Evolutionary conservation across 1,140 invertebrate genomes (phyloP), one percentile per base, ranked within the genome.

Genomic region (Lepeophtheirus salmonis): DNA sequence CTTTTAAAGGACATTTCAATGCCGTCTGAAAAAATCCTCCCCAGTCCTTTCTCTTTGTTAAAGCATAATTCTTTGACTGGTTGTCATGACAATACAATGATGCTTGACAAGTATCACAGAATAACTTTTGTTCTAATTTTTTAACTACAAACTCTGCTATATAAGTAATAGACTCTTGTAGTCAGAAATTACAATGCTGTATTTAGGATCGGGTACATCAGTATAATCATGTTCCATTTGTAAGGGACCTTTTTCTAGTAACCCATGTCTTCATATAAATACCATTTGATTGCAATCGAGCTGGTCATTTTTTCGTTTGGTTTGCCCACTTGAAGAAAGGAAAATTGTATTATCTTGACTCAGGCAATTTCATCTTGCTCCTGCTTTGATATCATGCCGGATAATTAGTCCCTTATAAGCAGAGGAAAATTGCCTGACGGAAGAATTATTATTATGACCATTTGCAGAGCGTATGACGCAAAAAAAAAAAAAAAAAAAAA

Each of bases 371-470:
- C 30, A 6, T 41, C n/a, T 41, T 41, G 30, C 6, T 41, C 30
- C 30, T 10, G 30, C 30, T 41, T 41, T 41, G 30, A 41, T 41
- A 10, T 41, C 30, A 41, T 41, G 30, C 6, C 30, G 30, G n/a
- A 55, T n/a, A n/a, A 63, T 1, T 2, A 63, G 14, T n/a, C 25
- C 50, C 20, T 62, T 64, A 23, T 64, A 63, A 12, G 65, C 65
- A 54, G 56, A 22, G 60, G 63, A 62, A 63, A 72, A 70, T 61
- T 72, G 67, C 24, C 52, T 56, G 14, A 56, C 61, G 16, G 67
- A 67, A 6, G 68, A 70, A 64, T 73, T 74, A 60, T 72, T 69
- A 60, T 70, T 72, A 57, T 63, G 67, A 1, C 71, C 68, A 17
- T 66, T 66, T 26, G 66, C 60, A 41, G 62, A 56, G 53, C 71